Conservation (phyloP, 2,797 vertebrate species). For the Leontopithecus rosalia region DNA sequence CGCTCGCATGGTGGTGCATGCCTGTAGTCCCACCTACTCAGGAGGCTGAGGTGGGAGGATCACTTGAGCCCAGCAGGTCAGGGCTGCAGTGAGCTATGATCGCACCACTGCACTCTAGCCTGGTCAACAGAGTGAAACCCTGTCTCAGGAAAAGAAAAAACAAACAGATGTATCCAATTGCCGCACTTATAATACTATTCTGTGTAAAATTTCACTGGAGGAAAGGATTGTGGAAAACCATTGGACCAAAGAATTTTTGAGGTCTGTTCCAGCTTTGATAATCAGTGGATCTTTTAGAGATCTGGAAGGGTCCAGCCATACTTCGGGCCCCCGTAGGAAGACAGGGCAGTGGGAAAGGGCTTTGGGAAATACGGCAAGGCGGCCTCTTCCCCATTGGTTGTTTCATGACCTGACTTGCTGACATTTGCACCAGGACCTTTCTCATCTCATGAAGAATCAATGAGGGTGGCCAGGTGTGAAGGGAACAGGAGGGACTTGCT, state of each 20-base stretch:
- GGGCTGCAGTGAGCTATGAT: not conserved
- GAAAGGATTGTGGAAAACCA: not conserved
- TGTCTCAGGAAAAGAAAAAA: not conserved
- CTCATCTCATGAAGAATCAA: not conserved
- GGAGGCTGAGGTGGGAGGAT: not conserved
- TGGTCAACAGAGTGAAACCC: not conserved
- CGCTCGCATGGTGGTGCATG: not conserved
- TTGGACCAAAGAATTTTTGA: not conserved
- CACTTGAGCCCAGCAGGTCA: not conserved
- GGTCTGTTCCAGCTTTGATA: not conserved
- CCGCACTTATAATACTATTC: not conserved
- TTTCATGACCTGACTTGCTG: not conserved
- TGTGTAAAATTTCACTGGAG: not conserved
- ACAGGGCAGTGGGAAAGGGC: not conserved
- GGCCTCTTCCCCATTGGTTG: not conserved
- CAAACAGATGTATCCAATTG: not conserved
- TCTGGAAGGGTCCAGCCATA: not conserved
- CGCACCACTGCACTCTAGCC: not conserved
- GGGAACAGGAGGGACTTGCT: not conserved
- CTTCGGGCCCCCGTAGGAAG: not conserved
- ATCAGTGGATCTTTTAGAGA: not conserved
- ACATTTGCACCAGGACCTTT: not conserved
- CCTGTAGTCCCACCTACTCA: not conserved
- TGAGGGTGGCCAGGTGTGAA: not conserved
- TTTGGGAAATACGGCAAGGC: not conserved